A percentile compares a stretch with the other conserved stretches of the same genome.
Conservation (phyloP, 2,113 vertebrate genomes). For the Zonotrichia leucophrys region DNA sequence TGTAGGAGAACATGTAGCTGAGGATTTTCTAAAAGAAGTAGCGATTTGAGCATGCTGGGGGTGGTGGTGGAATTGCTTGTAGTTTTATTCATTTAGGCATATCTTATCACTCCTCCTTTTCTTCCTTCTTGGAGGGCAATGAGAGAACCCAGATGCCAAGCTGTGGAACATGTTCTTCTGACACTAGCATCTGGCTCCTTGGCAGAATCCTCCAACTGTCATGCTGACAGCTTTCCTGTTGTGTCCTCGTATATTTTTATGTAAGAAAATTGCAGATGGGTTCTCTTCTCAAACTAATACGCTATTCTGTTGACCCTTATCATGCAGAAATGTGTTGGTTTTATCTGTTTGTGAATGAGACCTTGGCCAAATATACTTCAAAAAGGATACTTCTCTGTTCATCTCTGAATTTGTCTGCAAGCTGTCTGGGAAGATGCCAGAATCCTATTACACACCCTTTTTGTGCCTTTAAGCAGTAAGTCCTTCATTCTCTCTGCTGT, state of each 20-base stretch:
- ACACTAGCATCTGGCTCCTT: constrained; percentile 73
- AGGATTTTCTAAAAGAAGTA: constrained; percentile 59
- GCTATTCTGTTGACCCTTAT: constrained; percentile 63
- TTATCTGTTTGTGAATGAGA: constrained; percentile 61
- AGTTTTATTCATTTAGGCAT: constrained; percentile 71
- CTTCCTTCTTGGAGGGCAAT: constrained; percentile 62
- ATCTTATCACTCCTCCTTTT: constrained; percentile 72
- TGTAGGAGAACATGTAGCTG: constrained; percentile 42
- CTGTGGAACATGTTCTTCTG: constrained; percentile 78
- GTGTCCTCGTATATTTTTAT: constrained; percentile 71
- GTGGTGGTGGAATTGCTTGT: constrained; percentile 49
- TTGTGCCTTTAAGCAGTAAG: constrained; percentile 68
- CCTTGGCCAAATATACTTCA: constrained; percentile 66
- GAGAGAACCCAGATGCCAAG: constrained; percentile 75
- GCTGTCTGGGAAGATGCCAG: constrained; percentile 69
- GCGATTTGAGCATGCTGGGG: constrained; percentile 38
- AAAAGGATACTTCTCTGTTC: constrained; percentile 58
- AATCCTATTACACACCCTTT: constrained; percentile 69
- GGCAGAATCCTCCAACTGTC: constrained; percentile 72
- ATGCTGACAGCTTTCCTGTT: constrained; percentile 74
- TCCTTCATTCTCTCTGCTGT: constrained; percentile 63
- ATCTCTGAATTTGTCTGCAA: constrained; percentile 69
- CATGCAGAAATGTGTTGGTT: constrained; percentile 62
- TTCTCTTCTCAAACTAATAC: constrained; percentile 64
- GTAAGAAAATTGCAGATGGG: constrained; percentile 65